phyloP scores from a whole-genome alignment of 2,888 invertebrate genomes.

The Diploptera punctata region DNA sequence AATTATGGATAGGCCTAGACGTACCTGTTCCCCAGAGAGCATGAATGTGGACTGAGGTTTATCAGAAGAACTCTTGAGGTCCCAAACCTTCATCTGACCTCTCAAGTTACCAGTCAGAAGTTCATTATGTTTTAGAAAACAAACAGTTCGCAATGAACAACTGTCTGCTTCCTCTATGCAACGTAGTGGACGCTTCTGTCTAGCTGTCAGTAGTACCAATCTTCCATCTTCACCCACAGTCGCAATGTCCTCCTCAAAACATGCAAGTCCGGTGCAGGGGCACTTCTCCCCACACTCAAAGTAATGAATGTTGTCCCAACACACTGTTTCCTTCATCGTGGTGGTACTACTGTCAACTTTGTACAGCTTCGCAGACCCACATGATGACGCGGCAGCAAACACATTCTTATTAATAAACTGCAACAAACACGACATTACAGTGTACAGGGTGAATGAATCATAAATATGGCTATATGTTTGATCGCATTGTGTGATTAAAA shows the following conservation, averaged over 20 bases:
- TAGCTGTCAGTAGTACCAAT: conserved; percentile 63
- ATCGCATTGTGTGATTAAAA: neutral
- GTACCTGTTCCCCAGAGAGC: conserved; percentile 65
- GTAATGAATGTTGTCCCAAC: conserved; percentile 73
- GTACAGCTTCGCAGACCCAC: conserved; percentile 71
- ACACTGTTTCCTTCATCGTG: conserved; percentile 62
- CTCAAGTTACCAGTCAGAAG: conserved; percentile 85
- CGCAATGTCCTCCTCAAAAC: conserved; percentile 78
- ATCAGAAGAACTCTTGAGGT: conserved; percentile 69
- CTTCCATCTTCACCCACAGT: conserved; percentile 87
- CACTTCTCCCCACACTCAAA: conserved; percentile 62
- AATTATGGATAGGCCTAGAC: conserved; percentile 9
- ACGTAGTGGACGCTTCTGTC: conserved; percentile 58
- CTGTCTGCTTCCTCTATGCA: conserved; percentile 77
- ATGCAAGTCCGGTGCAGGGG: conserved; percentile 78
- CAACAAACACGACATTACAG: conserved; percentile 43
- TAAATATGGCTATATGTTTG: no score
- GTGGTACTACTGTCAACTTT: conserved; percentile 64
- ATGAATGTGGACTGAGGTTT: conserved; percentile 74
- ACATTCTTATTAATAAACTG: conserved; percentile 72
- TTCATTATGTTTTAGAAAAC: conserved; percentile 76
- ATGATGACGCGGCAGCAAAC: conserved; percentile 64
- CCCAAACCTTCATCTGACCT: conserved; percentile 91
- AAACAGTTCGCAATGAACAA: conserved; percentile 77
- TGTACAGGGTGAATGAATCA: conserved; percentile 14